Conservation (phyloP, 2,113 vertebrate genomes). For the Nothobranchius furzeri region DNA sequence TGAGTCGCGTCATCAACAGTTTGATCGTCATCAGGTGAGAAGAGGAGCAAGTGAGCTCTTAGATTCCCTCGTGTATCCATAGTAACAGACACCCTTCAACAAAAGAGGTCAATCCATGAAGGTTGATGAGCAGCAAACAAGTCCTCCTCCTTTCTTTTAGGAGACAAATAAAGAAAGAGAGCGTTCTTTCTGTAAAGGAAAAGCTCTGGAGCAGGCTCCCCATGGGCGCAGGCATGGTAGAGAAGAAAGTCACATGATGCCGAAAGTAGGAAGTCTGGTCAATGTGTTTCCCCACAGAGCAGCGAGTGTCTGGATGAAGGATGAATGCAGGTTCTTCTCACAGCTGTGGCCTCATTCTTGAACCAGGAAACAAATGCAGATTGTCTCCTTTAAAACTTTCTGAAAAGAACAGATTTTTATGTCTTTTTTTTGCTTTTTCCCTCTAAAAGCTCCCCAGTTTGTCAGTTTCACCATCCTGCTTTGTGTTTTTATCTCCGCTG, state of each 20-base stretch:
- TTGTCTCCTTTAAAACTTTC: neutral
- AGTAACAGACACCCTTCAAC: constrained; percentile 53
- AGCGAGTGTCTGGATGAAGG: neutral
- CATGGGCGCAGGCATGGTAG: neutral
- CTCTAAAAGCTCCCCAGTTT: too few relatives aligned
- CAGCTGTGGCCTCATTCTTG: neutral
- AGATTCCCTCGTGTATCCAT: constrained; percentile 65
- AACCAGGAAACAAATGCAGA: neutral
- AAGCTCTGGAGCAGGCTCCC: neutral
- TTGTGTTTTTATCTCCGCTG: too few relatives aligned
- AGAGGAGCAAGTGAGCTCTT: constrained; percentile 54
- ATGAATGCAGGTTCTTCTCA: neutral
- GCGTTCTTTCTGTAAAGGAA: too few relatives aligned
- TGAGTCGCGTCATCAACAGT: constrained; percentile 39
- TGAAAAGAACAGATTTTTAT: too few relatives aligned
- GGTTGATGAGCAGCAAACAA: constrained; percentile 44
- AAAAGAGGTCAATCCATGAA: constrained; percentile 50
- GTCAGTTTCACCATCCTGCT: too few relatives aligned
- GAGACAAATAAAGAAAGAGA: neutral
- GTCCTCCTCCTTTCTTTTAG: constrained; percentile 16
- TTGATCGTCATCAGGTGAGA: constrained; percentile 66
- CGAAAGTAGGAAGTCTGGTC: too few relatives aligned
- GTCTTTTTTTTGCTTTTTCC: too few relatives aligned
- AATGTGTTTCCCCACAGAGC: neutral
- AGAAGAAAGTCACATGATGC: neutral